Base-by-base conservation (phyloP, 2,113 vertebrate species). In the Saguinus imperator region DNA sequence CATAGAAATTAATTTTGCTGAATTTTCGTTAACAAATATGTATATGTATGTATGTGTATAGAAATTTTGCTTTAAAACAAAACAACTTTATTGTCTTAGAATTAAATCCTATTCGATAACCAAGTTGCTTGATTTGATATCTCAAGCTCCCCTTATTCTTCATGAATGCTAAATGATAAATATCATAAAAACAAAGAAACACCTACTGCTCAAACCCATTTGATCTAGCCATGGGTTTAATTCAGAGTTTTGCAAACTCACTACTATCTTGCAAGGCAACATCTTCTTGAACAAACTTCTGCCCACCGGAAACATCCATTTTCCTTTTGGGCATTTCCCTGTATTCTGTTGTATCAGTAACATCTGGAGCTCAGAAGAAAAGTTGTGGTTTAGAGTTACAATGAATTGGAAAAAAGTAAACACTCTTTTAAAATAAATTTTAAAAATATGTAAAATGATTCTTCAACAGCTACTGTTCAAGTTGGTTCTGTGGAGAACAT, bases 121-220 rank as follows among this genome's bases (percentile, higher is more conserved):
- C 72, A 81, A 55, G n/a, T 45, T 45, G 6, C 57, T 91, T 89
- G 57, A 83, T 92, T 96, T 95, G 14, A 23, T 89, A 75, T 52
- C 37, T 96, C 57, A 72, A 5, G 70, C 23, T 68, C 29, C 2
- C 1, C 1, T 79, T 77, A 32, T 61, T 77, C 35, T 89, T 72
- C 21, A 21, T 43, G 32, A 96, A 86, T 5, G 21, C n/a, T 48
- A 80, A 87, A 14, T 50, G 21, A 29, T 77, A 85, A 82, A 55
- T 66, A 52, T 4, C 55, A 75, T 37, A 9, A 81, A 86, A 61
- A 43, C 58, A 84, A 80, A 87, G 25, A 72, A 77, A 61, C 1
- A 55, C 32, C 37, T 87, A 23, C 37, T 84, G 4, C 73, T 83
- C 27, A 55, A 75, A 87, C 50, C 5, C 8, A 25, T 66, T 80